phyloP scores from a whole-genome alignment of 1,140 invertebrate species.

The Panagrolaimus sp. region DNA sequence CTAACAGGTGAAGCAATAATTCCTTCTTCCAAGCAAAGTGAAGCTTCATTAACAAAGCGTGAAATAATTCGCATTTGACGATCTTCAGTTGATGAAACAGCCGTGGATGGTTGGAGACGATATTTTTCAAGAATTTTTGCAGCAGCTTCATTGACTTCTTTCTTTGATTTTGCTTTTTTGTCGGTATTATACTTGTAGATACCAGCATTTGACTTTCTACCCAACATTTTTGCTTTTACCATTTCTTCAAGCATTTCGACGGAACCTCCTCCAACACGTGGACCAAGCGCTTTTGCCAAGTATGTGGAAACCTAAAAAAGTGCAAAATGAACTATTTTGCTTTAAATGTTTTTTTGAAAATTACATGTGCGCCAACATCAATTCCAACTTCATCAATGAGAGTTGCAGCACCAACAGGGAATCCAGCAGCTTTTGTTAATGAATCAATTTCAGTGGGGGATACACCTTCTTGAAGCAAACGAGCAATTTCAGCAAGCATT shows the following conservation, averaged over 20 bases:
- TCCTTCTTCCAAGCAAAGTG: conserved; percentile 90
- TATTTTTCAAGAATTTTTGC: conserved; percentile 67
- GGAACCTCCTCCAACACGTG: conserved; percentile 72
- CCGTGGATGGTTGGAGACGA: conserved; percentile 61
- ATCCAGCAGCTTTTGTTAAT: conserved; percentile 80
- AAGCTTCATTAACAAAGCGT: conserved; percentile 92
- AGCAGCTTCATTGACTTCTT: conserved; percentile 53
- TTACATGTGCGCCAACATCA: conserved; percentile 82
- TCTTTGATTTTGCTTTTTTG: conserved; percentile 46
- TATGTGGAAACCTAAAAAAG: conserved; percentile 46
- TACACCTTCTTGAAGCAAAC: conserved; percentile 91
- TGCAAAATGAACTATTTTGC: conserved; percentile 27
- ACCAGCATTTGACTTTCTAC: conserved; percentile 61
- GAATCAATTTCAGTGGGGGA: conserved; percentile 17
- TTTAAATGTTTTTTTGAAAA: conserved; percentile 65
- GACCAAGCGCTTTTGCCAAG: conserved; percentile 69
- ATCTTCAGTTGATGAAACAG: conserved; percentile 76
- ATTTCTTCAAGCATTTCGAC: conserved; percentile 75
- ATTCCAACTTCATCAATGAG: conserved; percentile 82
- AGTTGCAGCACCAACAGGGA: conserved; percentile 89
- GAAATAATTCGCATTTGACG: conserved; percentile 82
- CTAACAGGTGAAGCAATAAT: conserved; percentile 82
- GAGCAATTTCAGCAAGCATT: conserved; percentile 80
- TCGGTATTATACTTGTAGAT: conserved; percentile 52
- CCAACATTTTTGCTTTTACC: conserved; percentile 80